These are phyloP conservation scores for Drosophila putrida DNA, from an alignment of 2,888 invertebrate species.

Conservation along the genomic window DNA sequence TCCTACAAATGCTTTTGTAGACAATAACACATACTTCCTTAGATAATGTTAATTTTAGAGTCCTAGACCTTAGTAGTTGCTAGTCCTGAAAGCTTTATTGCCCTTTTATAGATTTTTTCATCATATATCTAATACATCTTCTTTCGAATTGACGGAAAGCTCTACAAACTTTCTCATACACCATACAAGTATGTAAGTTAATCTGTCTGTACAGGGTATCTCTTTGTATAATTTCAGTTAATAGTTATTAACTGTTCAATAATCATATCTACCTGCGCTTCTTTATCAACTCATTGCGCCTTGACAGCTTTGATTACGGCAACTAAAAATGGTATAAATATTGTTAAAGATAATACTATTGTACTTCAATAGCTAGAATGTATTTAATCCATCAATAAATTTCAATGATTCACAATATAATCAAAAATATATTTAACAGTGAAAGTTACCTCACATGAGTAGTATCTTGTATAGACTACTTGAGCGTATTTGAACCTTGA, in stretches of 20 bases:
- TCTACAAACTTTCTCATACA: too few species aligned
- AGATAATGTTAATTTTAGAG: too few species aligned
- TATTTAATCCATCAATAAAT: slow-evolving; percentile 12
- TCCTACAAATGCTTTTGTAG: too few species aligned
- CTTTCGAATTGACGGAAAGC: too few species aligned
- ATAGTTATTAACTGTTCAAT: neutral
- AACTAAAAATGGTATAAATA: neutral
- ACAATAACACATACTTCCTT: too few species aligned
- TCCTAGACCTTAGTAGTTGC: too few species aligned
- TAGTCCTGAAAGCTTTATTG: too few species aligned
- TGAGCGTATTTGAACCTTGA: slow-evolving; percentile 9
- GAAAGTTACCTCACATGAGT: slow-evolving; percentile 6
- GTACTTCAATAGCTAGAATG: neutral
- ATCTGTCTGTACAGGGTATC: neutral
- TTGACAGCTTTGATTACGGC: slow-evolving; percentile 36
- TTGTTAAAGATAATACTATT: neutral
- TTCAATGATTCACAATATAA: slow-evolving; percentile 8
- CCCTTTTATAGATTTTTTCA: too few species aligned
- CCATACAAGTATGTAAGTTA: neutral
- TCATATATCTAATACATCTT: too few species aligned
- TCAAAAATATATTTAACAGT: slow-evolving; percentile 4
- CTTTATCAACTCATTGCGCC: slow-evolving; percentile 20
- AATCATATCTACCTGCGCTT: neutral
- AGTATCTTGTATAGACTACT: slow-evolving; percentile 1
- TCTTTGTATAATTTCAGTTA: slow-evolving; percentile 3